Percentiles rank a stretch among this genome's conserved stretches.
Conservation (phyloP, 35 echinoderm and acorn worm genomes). For the Ptychodera flava region DNA sequence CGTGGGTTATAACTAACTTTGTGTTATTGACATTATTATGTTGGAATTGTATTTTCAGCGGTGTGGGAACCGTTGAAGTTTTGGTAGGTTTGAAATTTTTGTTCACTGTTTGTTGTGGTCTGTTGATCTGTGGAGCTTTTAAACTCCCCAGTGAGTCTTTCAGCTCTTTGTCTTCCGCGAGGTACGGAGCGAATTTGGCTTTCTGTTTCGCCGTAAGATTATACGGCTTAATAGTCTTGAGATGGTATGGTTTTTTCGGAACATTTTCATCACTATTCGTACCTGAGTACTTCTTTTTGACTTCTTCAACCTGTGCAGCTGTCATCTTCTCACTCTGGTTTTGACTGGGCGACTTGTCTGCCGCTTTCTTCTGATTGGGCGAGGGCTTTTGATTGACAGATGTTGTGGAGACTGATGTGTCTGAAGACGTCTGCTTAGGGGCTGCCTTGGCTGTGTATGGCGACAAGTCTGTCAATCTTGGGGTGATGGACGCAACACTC, state of each 20-base stretch:
- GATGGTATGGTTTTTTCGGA: background rate
- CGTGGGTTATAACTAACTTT: background rate
- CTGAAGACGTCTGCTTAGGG: background rate
- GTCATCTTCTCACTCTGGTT: conserved; percentile 2
- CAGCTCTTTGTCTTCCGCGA: background rate
- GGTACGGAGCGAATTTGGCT: conserved; percentile 4
- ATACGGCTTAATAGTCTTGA: background rate
- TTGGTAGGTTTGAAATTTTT: background rate
- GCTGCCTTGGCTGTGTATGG: background rate
- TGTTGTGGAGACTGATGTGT: background rate
- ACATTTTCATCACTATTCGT: conserved; percentile 12
- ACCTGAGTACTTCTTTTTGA: conserved; percentile 93
- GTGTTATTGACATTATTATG: background rate
- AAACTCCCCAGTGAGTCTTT: conserved; percentile 2
- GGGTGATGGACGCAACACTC: conserved; percentile 40
- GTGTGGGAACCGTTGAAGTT: background rate
- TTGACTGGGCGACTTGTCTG: conserved; percentile 9
- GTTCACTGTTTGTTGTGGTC: conserved; percentile 17
- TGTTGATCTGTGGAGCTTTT: background rate
- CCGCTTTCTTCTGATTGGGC: conserved; percentile 11
- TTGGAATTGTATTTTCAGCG: conserved; percentile 4
- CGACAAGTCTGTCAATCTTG: background rate
- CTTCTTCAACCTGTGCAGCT: conserved; percentile 74
- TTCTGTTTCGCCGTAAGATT: conserved; percentile 35
- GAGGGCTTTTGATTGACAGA: conserved; percentile 14